Percentiles rank a stretch among this genome's conserved stretches.
Conservation (phyloP, 2,797 vertebrate species). For the Limosa lapponica region DNA sequence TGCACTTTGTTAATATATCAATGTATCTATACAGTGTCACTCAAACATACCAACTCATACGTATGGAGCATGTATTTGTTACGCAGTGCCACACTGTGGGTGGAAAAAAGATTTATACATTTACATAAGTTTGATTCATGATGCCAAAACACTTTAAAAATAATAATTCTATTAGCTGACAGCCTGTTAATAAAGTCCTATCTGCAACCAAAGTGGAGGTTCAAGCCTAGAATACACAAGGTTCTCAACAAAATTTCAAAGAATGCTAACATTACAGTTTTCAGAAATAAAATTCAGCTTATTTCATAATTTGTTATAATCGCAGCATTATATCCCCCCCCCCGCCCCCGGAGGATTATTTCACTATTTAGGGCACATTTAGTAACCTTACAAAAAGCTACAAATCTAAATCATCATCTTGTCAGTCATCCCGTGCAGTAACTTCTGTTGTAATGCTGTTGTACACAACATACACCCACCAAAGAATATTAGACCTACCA, state of each 20-base stretch:
- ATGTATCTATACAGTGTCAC: neutral
- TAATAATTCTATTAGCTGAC: neutral
- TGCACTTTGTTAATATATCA: neutral
- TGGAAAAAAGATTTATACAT: neutral
- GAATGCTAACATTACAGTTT: neutral
- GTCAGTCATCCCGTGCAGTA: neutral
- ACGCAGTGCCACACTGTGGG: neutral
- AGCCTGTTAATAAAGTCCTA: neutral
- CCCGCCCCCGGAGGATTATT: too few species aligned
- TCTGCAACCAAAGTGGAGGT: neutral
- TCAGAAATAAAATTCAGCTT: neutral
- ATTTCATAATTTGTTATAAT: neutral
- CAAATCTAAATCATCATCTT: neutral
- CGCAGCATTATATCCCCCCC: neutral
- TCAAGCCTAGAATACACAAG: neutral
- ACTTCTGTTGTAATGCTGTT: neutral
- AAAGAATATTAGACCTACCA: neutral
- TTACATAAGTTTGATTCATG: neutral
- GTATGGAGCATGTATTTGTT: accelerated
- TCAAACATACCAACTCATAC: neutral
- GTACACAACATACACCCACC: neutral
- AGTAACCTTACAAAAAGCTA: neutral
- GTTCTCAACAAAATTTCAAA: neutral
- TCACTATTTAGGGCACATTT: neutral
- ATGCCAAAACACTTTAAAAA: neutral